These are phyloP conservation scores for Sebastes cheni DNA, from an alignment of 2,797 vertebrate species.

Conservation along the genomic window DNA sequence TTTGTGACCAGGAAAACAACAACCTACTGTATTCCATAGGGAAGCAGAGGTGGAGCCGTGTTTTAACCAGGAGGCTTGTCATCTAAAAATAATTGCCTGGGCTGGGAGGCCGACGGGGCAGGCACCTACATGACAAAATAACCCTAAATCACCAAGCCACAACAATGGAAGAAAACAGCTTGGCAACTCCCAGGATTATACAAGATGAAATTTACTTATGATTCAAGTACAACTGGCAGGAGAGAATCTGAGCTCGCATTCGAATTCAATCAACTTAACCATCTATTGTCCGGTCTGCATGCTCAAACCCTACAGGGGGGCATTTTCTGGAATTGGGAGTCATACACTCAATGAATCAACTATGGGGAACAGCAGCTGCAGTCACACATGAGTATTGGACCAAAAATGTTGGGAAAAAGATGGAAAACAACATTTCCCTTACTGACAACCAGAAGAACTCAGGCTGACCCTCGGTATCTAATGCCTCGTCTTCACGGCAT, in stretches of 20 bases:
- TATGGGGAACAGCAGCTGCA: conserved; percentile 42
- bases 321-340: conserved; percentile 45
- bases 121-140: conserved; percentile 15
- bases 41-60: conserved; percentile 34
- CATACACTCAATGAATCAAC: conserved; percentile 46
- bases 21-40: conserved; percentile 40
- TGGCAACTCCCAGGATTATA: conserved; percentile 1
- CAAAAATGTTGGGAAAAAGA: background rate
- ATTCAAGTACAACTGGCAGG: background rate
- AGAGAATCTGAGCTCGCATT: background rate
- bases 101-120: conserved; percentile 2
- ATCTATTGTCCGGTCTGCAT: background rate
- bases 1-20: conserved; percentile 68
- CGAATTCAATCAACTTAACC: background rate
- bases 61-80: conserved; percentile 22
- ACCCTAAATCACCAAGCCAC: conserved; percentile 6
- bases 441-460: conserved; percentile 29
- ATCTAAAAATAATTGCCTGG: conserved; percentile 55
- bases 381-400: conserved; percentile 29
- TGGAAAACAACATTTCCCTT: conserved; percentile 23
- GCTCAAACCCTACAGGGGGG: background rate
- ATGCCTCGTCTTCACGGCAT: background rate
- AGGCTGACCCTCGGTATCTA: conserved; percentile 24
- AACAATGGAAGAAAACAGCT: conserved; percentile 16
- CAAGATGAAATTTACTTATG: background rate